Evolutionary conservation across 1,140 invertebrate genomes (phyloP).

Genomic region (Mylabris phalerata): DNA sequence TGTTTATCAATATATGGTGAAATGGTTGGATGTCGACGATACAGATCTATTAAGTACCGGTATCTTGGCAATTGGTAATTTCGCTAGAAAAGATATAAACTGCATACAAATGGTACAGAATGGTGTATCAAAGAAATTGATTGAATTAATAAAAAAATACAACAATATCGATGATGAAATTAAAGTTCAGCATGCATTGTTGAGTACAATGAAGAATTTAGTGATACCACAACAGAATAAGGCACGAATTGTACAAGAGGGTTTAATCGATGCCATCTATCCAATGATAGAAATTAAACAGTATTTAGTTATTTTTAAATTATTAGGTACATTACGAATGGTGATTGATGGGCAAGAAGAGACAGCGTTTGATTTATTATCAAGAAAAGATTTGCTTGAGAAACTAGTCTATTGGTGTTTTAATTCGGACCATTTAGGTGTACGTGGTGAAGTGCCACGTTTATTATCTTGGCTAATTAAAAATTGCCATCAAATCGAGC

Average conservation of each 20-base stretch:
- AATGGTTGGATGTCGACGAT: slow-evolving; percentile 68
- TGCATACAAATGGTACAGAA: slow-evolving; percentile 76
- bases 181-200: slow-evolving; percentile 72
- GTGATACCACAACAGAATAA: slow-evolving; percentile 77
- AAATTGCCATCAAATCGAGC: slow-evolving; percentile 50
- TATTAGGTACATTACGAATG: slow-evolving; percentile 79
- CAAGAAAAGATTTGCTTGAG: slow-evolving; percentile 50
- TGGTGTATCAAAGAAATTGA: slow-evolving; percentile 67
- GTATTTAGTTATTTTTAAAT: slow-evolving; percentile 75
- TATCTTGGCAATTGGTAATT: slow-evolving; percentile 80
- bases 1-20: slow-evolving; percentile 63
- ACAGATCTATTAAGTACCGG: slow-evolving; percentile 72
- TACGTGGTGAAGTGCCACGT: slow-evolving; percentile 76
- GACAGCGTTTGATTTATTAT: slow-evolving; percentile 55
- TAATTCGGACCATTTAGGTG: slow-evolving; percentile 72
- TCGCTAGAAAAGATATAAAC: slow-evolving; percentile 77
- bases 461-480: slow-evolving; percentile 76
- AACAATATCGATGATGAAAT: slow-evolving; percentile 47
- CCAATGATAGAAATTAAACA: slow-evolving; percentile 67
- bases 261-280: slow-evolving; percentile 65
- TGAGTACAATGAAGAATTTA: slow-evolving; percentile 76
- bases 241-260: slow-evolving; percentile 59
- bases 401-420: slow-evolving; percentile 70
- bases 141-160: slow-evolving; percentile 45
- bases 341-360: slow-evolving; percentile 71